These are phyloP conservation scores for Sphyrna mokarran DNA, from an alignment of 2,113 vertebrate genomes.

Conservation along the genomic window DNA sequence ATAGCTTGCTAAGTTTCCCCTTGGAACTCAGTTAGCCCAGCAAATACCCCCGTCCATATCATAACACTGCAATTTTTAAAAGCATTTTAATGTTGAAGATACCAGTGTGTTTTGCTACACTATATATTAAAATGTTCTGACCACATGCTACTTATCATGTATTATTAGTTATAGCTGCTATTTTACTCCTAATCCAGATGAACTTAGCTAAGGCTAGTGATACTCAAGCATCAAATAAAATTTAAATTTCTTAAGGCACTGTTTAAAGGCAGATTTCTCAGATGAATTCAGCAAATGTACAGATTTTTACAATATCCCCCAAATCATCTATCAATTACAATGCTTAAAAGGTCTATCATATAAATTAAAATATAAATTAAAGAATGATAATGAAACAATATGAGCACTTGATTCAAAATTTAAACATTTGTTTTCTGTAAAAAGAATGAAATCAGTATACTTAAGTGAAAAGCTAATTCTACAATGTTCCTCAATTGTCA, in stretches of 20 bases:
- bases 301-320: not conserved
- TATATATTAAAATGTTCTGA: not conserved
- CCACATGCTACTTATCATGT: not conserved
- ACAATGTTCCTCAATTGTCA: not conserved
- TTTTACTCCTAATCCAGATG: not conserved
- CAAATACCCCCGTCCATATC: too few relatives aligned
- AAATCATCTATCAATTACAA: not conserved
- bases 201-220: not conserved
- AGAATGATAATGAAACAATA: not conserved
- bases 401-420: not conserved
- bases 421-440: not conserved
- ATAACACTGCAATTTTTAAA: not conserved
- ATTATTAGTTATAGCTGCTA: not conserved
- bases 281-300: not conserved
- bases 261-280: not conserved
- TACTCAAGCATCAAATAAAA: not conserved
- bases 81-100: not conserved
- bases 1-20: too few relatives aligned
- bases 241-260: not conserved
- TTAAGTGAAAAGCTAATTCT: not conserved
- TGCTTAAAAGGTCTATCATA: not conserved
- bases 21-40: too few relatives aligned
- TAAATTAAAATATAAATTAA: not conserved
- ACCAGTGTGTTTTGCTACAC: not conserved
- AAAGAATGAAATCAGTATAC: not conserved